These are phyloP conservation scores for Apocheima hispidaria DNA, from an alignment of 2,888 invertebrate genomes.

Conservation along the genomic window DNA sequence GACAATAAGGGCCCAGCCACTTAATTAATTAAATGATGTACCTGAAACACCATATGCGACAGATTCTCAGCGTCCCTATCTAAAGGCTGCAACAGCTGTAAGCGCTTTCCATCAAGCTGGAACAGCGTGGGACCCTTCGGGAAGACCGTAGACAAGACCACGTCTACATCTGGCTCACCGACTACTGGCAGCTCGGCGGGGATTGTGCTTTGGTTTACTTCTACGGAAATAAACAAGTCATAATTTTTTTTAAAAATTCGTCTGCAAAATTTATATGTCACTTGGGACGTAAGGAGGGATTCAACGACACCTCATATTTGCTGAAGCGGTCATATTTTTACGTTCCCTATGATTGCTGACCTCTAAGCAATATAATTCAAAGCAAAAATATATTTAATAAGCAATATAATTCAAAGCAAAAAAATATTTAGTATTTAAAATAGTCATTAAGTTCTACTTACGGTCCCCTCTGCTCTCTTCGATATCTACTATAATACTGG, in stretches of 20 bases:
- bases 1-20: no score
- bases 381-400: no score
- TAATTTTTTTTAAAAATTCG: neutral
- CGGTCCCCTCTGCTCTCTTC: slow-evolving; percentile 95
- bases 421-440: neutral
- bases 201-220: slow-evolving; percentile 92
- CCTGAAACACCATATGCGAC: slow-evolving; percentile 96
- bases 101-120: slow-evolving; percentile 92
- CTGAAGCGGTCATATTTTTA: no score
- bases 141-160: slow-evolving; percentile 92
- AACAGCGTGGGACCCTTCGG: slow-evolving; percentile 93
- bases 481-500: slow-evolving; percentile 95
- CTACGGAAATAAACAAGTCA: slow-evolving; percentile 75
- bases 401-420: neutral
- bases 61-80: slow-evolving; percentile 95
- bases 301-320: no score
- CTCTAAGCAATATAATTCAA: no score
- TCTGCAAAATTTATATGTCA: no score
- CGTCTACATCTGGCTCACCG: slow-evolving; percentile 92
- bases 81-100: slow-evolving; percentile 92
- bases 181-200: slow-evolving; percentile 93
- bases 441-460: slow-evolving; percentile 85
- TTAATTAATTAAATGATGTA: no score
- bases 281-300: no score
- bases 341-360: no score